Evolutionary conservation across 2,797 vertebrate genomes (phyloP).

Genomic region (Sciurus carolinensis): DNA sequence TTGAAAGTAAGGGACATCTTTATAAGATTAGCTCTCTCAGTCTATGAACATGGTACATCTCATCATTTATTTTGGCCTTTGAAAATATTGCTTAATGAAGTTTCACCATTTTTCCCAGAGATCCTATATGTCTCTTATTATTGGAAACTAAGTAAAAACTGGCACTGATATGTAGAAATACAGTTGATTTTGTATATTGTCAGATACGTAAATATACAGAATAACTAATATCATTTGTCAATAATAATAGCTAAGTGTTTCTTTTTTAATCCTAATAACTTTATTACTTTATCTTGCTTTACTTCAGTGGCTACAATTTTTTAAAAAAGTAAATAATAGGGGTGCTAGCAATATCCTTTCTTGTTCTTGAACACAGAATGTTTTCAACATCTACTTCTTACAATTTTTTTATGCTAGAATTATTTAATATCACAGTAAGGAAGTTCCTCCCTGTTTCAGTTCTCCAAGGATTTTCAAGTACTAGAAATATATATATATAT

Average conservation of each 20-base stretch:
- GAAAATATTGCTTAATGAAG: conserved; percentile 1
- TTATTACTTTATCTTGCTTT: conserved; percentile 40
- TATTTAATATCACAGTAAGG: background rate
- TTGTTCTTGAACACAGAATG: conserved; percentile 21
- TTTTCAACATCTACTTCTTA: background rate
- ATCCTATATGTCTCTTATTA: background rate
- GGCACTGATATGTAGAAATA: background rate
- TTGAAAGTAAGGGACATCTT: background rate
- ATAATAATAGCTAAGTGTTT: background rate
- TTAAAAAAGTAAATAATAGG: background rate
- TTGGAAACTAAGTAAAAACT: background rate
- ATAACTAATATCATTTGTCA: background rate
- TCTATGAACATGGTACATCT: background rate
- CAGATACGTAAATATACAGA: background rate
- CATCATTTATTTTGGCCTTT: background rate
- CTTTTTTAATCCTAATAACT: background rate
- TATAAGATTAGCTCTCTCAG: background rate
- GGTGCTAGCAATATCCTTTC: background rate
- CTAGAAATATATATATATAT: background rate
- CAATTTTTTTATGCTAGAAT: background rate
- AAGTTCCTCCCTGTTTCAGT: background rate
- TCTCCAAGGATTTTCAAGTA: background rate
- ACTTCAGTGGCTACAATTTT: background rate
- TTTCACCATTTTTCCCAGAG: background rate
- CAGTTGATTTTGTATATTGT: background rate